A percentile compares a stretch with the other conserved stretches of the same genome.
Conservation (phyloP, 2,888 invertebrate species). For the Steinernema scapterisci region DNA sequence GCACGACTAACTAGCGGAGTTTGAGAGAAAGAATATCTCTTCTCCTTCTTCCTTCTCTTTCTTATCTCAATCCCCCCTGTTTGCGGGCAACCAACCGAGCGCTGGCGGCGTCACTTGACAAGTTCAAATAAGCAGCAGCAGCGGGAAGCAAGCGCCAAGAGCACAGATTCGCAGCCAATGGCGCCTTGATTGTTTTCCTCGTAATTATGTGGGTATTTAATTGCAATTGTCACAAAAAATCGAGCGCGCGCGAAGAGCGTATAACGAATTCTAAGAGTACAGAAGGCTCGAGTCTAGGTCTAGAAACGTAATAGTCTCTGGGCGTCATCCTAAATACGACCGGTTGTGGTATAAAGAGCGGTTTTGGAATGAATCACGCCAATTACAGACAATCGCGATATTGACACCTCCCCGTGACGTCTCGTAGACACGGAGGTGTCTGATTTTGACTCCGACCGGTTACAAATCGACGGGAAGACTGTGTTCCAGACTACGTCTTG, state of each 20-base stretch:
- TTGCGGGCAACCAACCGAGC: conserved; percentile 18
- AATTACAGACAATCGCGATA: too few relatives aligned
- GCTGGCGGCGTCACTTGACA: conserved; percentile 28
- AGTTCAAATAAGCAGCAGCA: conserved; percentile 30
- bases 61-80: conserved; percentile 26
- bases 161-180: neutral
- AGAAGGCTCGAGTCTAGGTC: neutral
- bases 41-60: conserved; percentile 23
- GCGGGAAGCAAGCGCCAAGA: neutral
- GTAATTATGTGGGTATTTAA: neutral
- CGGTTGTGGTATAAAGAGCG: too few relatives aligned
- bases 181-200: conserved; percentile 8
- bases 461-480: too few relatives aligned
- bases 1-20: conserved; percentile 22
- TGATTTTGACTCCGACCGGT: too few relatives aligned
- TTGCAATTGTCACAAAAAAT: neutral
- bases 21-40: conserved; percentile 27
- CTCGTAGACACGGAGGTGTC: too few relatives aligned
- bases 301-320: too few relatives aligned
- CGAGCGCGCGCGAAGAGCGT: neutral
- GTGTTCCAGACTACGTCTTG: too few relatives aligned
- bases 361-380: too few relatives aligned
- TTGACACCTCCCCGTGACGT: too few relatives aligned
- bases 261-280: neutral
- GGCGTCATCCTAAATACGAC: too few relatives aligned